A percentile compares a stretch with the other conserved stretches of the same genome.
phyloP scores from a whole-genome alignment of 23 tunicate species.

The Aplidium turbinatum region DNA sequence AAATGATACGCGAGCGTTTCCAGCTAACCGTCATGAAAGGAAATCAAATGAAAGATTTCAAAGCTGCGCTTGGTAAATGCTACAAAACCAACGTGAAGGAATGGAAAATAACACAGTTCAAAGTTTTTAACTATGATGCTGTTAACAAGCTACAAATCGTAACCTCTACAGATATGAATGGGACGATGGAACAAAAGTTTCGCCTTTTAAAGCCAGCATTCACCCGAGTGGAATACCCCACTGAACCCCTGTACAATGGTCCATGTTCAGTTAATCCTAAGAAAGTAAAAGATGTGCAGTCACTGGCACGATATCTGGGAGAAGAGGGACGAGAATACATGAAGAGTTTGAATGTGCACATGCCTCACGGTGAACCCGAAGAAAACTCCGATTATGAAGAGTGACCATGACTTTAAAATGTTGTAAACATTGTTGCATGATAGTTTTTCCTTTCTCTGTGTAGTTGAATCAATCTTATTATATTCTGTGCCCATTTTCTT shows the following conservation, averaged over 20 bases:
- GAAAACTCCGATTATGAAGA: too few relatives aligned
- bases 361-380: constrained; percentile 1
- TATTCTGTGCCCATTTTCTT: too few relatives aligned
- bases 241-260: background rate
- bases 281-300: constrained; percentile 4
- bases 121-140: background rate
- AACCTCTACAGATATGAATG: constrained; percentile 8
- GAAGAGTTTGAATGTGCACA: background rate
- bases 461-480: too few relatives aligned
- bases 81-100: constrained; percentile 13
- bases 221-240: background rate
- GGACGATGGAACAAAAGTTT: constrained; percentile 1
- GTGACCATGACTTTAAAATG: too few relatives aligned
- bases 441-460: too few relatives aligned
- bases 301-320: constrained; percentile 6
- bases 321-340: constrained; percentile 4
- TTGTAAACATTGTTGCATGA: too few relatives aligned
- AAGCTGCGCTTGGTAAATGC: constrained; percentile 1
- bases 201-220: constrained; percentile 11
- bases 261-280: constrained; percentile 11
- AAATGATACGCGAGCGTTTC: constrained; percentile 23
- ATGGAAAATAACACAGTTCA: constrained; percentile 20
- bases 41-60: background rate
- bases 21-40: constrained; percentile 20
- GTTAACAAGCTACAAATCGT: constrained; percentile 7